A percentile compares a stretch with the other conserved stretches of the same genome.
phyloP scores from a whole-genome alignment of 35 echinoderm and acorn worm genomes.

The Ophioderma brevispina region DNA sequence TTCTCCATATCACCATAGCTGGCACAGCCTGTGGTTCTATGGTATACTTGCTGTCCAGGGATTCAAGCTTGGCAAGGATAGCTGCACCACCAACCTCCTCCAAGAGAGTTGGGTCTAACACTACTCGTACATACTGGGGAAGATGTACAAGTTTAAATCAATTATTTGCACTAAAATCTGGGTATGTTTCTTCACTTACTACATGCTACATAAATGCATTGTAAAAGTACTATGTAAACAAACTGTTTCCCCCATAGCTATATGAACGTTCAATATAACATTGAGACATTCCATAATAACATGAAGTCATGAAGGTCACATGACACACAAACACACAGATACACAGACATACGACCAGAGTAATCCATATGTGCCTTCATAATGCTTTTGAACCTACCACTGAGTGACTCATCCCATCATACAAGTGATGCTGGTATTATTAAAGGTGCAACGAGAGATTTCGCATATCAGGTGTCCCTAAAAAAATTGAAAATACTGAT shows the following conservation, averaged over 20 bases:
- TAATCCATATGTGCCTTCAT: no score
- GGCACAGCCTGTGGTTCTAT: conserved; percentile 64
- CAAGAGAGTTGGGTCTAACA: conserved; percentile 59
- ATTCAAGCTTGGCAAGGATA: conserved; percentile 74
- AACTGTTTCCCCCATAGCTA: not conserved
- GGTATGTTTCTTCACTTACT: not conserved
- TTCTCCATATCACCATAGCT: conserved; percentile 70
- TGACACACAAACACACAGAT: no score
- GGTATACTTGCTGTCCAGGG: conserved; percentile 57
- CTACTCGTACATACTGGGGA: conserved; percentile 61
- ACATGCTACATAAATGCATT: not conserved
- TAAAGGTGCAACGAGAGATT: no score
- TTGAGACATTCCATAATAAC: no score
- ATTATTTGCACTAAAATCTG: not conserved
- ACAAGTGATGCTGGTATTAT: no score
- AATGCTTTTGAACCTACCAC: no score
- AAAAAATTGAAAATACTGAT: no score
- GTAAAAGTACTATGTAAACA: not conserved
- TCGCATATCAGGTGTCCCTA: no score
- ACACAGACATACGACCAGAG: no score
- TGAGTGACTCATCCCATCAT: no score
- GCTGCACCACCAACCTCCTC: conserved; percentile 62
- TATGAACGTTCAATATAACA: not conserved
- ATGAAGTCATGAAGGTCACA: no score
- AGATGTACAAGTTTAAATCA: not conserved